phyloP scores from a whole-genome alignment of 2,888 invertebrate genomes.

The Heliconius sara region DNA sequence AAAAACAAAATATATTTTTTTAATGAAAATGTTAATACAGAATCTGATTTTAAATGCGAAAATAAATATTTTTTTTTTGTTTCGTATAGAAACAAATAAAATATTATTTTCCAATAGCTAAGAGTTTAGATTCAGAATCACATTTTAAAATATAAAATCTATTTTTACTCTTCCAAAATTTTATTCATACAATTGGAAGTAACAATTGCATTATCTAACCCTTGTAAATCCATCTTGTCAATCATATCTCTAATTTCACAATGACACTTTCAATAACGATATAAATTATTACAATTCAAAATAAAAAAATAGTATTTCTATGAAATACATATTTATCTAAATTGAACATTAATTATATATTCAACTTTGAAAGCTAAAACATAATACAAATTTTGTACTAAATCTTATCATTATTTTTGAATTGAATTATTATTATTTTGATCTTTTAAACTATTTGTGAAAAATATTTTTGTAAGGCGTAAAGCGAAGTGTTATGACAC shows the following conservation, averaged over 20 bases:
- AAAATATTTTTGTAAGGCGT: no score
- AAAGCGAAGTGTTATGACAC: no score
- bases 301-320: neutral
- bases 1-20: no score
- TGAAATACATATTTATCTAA: neutral
- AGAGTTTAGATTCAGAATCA: neutral
- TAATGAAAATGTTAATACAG: no score
- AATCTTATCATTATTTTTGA: no score
- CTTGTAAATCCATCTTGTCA: constrained; percentile 50
- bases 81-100: no score
- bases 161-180: neutral
- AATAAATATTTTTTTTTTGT: no score
- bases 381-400: no score
- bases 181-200: neutral
- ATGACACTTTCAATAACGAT: constrained; percentile 44
- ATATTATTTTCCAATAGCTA: neutral
- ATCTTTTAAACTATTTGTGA: no score
- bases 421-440: no score
- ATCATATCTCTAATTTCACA: constrained; percentile 64
- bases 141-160: neutral
- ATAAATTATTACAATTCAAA: neutral
- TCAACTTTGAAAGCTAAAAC: no score
- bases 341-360: neutral
- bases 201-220: constrained; percentile 30
- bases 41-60: no score